Percentiles rank a stretch among this genome's conserved stretches.
These are phyloP conservation scores for Porites divaricata DNA, from an alignment of 92 coral and sea anemone genomes.

Conservation along the genomic window DNA sequence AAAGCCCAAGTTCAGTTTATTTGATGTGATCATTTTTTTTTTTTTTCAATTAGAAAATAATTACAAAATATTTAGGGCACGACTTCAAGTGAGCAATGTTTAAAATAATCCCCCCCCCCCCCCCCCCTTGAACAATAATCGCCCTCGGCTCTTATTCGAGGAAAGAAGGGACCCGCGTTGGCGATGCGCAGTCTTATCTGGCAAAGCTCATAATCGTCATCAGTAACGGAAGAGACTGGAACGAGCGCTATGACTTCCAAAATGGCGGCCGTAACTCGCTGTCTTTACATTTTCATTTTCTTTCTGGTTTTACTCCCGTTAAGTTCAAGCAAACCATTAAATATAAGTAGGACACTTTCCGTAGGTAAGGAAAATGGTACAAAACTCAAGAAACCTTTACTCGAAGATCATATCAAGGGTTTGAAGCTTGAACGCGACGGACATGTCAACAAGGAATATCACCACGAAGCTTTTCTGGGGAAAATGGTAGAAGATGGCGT, in stretches of 20 bases:
- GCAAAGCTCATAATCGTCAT: too few relatives aligned
- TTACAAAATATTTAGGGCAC: too few relatives aligned
- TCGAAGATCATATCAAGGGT: conserved; percentile 91
- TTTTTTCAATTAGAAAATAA: too few relatives aligned
- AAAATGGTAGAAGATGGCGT: conserved; percentile 87
- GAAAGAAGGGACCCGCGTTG: too few relatives aligned
- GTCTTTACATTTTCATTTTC: neutral
- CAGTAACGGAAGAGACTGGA: conserved; percentile 15
- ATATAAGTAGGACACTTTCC: conserved; percentile 30
- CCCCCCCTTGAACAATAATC: too few relatives aligned
- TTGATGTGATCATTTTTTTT: too few relatives aligned
- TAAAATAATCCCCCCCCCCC: too few relatives aligned
- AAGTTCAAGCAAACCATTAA: conserved; percentile 21
- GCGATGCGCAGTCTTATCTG: too few relatives aligned
- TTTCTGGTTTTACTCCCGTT: neutral
- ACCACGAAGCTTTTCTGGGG: conserved; percentile 97
- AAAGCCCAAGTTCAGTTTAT: too few relatives aligned
- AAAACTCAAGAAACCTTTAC: conserved; percentile 71
- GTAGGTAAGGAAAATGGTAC: conserved; percentile 11
- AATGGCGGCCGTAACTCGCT: conserved; percentile 35
- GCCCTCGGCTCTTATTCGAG: too few relatives aligned
- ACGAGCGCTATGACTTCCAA: neutral
- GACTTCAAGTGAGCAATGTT: too few relatives aligned
- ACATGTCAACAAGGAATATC: conserved; percentile 88
- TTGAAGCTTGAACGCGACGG: conserved; percentile 95